These are phyloP conservation scores for Aspiorhynchus laticeps DNA, from an alignment of 2,113 vertebrate genomes.

Conservation along the genomic window DNA sequence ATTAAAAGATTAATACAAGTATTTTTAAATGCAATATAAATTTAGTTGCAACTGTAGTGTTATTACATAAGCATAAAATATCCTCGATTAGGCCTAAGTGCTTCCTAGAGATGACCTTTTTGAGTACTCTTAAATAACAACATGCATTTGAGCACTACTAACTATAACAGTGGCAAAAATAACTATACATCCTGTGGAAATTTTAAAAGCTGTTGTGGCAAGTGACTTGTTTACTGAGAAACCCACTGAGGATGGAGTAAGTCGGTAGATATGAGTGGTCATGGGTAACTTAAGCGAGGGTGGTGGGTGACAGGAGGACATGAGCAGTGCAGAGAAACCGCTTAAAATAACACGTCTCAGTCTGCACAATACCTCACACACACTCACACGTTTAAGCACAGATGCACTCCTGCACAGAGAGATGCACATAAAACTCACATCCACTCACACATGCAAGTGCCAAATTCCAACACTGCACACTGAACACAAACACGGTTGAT, in stretches of 20 bases:
- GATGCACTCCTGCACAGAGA: neutral
- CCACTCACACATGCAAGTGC: neutral
- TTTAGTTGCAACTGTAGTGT: neutral
- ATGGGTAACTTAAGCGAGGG: neutral
- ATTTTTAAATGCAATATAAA: neutral
- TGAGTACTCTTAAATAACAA: neutral
- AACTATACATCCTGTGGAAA: slow-evolving; percentile 52
- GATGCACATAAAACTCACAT: neutral
- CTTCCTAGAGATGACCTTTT: neutral
- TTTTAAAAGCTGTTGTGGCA: slow-evolving; percentile 1
- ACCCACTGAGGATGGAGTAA: slow-evolving; percentile 10
- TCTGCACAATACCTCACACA: neutral
- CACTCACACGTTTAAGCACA: neutral
- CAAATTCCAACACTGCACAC: neutral
- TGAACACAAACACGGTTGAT: neutral
- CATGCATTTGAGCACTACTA: neutral
- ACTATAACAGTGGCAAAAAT: slow-evolving; percentile 5
- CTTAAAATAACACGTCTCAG: slow-evolving; percentile 16
- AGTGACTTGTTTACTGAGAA: slow-evolving; percentile 37
- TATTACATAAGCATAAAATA: neutral
- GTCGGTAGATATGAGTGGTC: neutral
- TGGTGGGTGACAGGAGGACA: neutral
- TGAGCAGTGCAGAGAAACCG: neutral
- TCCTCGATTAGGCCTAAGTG: neutral
- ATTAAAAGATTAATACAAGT: neutral